Percentiles rank a stretch among this genome's conserved stretches.
Conservation (phyloP, 2,113 vertebrate species). For the Dermatemys mawii region DNA sequence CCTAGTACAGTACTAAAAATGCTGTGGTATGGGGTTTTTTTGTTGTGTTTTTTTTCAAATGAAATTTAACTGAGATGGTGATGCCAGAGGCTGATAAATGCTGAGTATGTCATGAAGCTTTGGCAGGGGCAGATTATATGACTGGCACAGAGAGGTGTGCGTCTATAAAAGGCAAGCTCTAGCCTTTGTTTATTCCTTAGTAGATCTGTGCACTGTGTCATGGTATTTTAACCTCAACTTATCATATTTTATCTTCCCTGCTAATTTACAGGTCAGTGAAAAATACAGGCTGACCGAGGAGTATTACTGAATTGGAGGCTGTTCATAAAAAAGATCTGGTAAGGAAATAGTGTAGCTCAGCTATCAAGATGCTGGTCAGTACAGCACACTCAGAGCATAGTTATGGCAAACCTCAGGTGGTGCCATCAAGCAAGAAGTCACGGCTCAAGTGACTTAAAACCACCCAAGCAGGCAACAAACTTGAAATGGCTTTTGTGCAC, state of each 20-base stretch:
- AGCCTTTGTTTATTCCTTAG: conserved; percentile 75
- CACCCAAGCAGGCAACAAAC: background rate
- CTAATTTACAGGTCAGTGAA: conserved; percentile 27
- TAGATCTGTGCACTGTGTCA: conserved; percentile 71
- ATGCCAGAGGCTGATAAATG: conserved; percentile 24
- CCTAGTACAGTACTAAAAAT: background rate
- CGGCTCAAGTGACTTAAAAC: background rate
- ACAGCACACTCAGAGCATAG: background rate
- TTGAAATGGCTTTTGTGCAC: background rate
- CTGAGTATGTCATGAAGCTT: conserved; percentile 37
- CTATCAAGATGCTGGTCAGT: background rate
- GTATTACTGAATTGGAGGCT: conserved; percentile 29
- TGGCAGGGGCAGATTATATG: conserved; percentile 43
- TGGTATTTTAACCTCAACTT: conserved; percentile 74
- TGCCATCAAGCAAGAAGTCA: background rate
- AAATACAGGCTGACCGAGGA: conserved; percentile 6
- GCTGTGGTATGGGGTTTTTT: background rate
- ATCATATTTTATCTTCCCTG: conserved; percentile 58
- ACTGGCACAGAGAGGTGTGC: conserved; percentile 51
- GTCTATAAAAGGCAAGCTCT: conserved; percentile 81
- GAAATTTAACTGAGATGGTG: conserved; percentile 5
- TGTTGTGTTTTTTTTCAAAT: background rate
- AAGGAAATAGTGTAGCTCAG: conserved; percentile 16
- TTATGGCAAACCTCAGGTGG: background rate
- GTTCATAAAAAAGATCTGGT: conserved; percentile 28